Evolutionary conservation across 2,797 vertebrate genomes (phyloP), one percentile per base, ranked within the genome.

Genomic region (Parauchenoglanis punctatus): DNA sequence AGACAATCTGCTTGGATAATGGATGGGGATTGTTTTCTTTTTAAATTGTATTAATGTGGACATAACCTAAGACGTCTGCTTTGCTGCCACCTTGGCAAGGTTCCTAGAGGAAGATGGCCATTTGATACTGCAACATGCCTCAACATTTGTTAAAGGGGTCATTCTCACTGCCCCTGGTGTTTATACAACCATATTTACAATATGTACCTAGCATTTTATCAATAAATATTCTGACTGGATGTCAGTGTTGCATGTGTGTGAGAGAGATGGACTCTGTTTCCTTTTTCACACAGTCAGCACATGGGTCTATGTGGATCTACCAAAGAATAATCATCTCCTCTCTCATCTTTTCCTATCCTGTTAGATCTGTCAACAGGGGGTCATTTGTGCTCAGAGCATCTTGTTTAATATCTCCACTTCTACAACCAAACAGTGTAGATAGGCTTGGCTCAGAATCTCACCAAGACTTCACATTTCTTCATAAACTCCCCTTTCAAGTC

Each of bases 261-360:
- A 28, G 76, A 67, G 87, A 82, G 83, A 90, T 89, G 58, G 89
- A 90, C 91, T 92, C 88, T 72, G 85, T 91, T 93, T 91, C 91
- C 89, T 89, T 87, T 88, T 86, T 80, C 85, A 80, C 54, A 56
- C 90, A 85, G 83, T 58, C 59, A 85, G 67, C 40, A 63, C 28
- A 65, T 86, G 25, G 44, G 12, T 65, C 28, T 81, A 40, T 46
- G 63, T 18, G 61, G 2, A 31, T 56, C 10, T 31, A 56, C 17
- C 35, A 81, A 61, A 44, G 20, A 81, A 44, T 25, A 81, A 59
- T 44, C 20, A 23, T 44, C 58, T n/a, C 63, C 80, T 63, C 58
- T 63, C 35, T n/a, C 59, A 63, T 20, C 17, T 76, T 56, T 44
- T 35, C 23, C 86, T 28, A 23, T 67, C 31, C 25, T 54, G 73